These are phyloP conservation scores for Monopis laevigella DNA, from an alignment of 2,888 invertebrate species.

Conservation along the genomic window DNA sequence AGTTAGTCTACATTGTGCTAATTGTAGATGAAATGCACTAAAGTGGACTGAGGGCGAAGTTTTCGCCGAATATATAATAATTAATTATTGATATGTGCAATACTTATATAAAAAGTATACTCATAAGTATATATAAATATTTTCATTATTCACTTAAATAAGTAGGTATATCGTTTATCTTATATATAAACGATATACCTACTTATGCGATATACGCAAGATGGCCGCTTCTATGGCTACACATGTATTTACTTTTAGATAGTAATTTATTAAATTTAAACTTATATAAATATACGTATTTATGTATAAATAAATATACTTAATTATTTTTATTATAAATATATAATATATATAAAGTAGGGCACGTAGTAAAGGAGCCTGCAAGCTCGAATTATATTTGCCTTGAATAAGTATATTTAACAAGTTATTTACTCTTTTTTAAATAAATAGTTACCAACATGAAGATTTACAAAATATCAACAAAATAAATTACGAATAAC, in stretches of 20 bases:
- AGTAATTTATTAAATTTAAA: not conserved
- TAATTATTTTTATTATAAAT: not conserved
- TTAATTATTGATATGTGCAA: slow-evolving; percentile 8
- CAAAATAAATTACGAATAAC: slow-evolving; percentile 69
- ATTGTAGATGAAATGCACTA: slow-evolving; percentile 63
- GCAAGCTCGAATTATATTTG: too few species aligned
- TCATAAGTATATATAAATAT: too few species aligned
- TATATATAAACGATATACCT: slow-evolving; percentile 17
- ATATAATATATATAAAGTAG: too few species aligned
- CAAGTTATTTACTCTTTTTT: slow-evolving; percentile 37
- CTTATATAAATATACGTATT: slow-evolving; percentile 5
- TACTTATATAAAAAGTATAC: too few species aligned
- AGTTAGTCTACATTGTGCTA: slow-evolving; percentile 52
- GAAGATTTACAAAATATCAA: slow-evolving; percentile 67
- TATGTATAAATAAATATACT: not conserved
- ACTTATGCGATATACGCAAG: slow-evolving; percentile 41
- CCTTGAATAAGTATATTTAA: too few species aligned
- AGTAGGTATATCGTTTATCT: slow-evolving; percentile 1
- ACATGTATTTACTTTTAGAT: too few species aligned
- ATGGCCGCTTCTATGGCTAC: slow-evolving; percentile 60
- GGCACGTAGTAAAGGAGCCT: too few species aligned
- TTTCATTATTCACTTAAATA: not conserved
- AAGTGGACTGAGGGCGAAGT: slow-evolving; percentile 43
- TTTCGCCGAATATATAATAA: slow-evolving; percentile 7
- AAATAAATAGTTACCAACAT: slow-evolving; percentile 67